Percentiles rank a stretch among this genome's conserved stretches.
These are phyloP conservation scores for Lithophane semibrunnea DNA, from an alignment of 2,888 invertebrate species.

Conservation along the genomic window DNA sequence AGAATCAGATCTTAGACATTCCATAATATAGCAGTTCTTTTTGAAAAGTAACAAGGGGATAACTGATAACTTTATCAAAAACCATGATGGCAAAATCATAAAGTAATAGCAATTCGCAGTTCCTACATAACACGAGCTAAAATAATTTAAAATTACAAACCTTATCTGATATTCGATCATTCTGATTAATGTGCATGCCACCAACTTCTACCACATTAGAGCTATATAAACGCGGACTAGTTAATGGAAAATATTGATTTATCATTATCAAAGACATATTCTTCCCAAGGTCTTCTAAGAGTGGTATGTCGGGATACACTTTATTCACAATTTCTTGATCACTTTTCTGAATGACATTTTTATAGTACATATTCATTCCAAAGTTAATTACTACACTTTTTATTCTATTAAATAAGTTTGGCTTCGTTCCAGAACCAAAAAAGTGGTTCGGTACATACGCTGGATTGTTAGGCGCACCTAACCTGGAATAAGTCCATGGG, in stretches of 20 bases:
- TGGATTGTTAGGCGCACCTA: conserved; percentile 90
- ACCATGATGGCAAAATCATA: neutral
- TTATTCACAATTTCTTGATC: conserved; percentile 69
- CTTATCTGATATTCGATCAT: conserved; percentile 26
- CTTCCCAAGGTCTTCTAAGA: conserved; percentile 71
- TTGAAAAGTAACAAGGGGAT: neutral
- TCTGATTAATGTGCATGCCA: conserved; percentile 73
- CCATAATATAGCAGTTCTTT: neutral
- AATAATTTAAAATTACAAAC: conserved; percentile 23
- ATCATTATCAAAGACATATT: conserved; percentile 74
- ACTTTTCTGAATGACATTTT: conserved; percentile 66
- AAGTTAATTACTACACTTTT: conserved; percentile 78
- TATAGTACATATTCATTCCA: conserved; percentile 69
- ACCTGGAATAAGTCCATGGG: conserved; percentile 90
- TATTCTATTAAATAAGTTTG: conserved; percentile 82
- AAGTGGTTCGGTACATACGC: conserved; percentile 90
- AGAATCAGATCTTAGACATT: neutral
- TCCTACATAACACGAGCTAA: neutral
- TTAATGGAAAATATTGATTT: conserved; percentile 89
- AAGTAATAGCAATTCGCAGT: neutral
- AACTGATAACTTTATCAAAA: neutral
- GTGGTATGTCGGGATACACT: conserved; percentile 68
- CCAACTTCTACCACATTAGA: conserved; percentile 89
- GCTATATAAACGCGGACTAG: conserved; percentile 84
- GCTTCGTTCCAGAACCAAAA: conserved; percentile 80